Evolutionary conservation across 2,888 invertebrate species (phyloP).

Genomic region (Timema podura): DNA sequence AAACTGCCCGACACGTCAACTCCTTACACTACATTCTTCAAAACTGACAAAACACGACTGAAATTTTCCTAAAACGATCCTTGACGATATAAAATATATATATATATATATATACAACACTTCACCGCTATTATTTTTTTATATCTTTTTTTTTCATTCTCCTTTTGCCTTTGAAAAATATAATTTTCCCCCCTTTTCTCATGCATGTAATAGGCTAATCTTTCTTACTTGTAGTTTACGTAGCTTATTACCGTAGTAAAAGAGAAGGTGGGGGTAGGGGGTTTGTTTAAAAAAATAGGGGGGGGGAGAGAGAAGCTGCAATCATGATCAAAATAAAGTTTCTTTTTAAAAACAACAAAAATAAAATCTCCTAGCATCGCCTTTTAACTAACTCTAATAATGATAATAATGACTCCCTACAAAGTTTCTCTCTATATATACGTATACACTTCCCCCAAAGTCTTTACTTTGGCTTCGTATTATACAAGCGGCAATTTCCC

Average conservation of each 20-base stretch:
- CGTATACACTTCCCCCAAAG: neutral
- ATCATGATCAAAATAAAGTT: slow-evolving; percentile 28
- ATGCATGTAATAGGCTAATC: slow-evolving; percentile 28
- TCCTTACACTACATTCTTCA: slow-evolving; percentile 17
- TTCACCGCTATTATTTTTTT: slow-evolving; percentile 21
- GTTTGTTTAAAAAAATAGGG: neutral
- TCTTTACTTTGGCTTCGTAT: slow-evolving; percentile 15
- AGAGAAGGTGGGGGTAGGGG: neutral
- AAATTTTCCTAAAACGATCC: slow-evolving; percentile 24
- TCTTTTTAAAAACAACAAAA: slow-evolving; percentile 28
- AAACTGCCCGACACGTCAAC: slow-evolving; percentile 22
- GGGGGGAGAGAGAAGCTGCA: slow-evolving; percentile 13
- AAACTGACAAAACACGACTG: slow-evolving; percentile 28
- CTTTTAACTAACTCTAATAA: slow-evolving; percentile 28
- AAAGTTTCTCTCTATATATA: slow-evolving; percentile 4
- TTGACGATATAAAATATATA: slow-evolving; percentile 14
- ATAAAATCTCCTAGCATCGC: slow-evolving; percentile 24
- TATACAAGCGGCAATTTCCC: slow-evolving; percentile 23
- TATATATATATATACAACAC: slow-evolving; percentile 3
- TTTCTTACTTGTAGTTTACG: slow-evolving; percentile 17
- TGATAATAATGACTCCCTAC: slow-evolving; percentile 25
- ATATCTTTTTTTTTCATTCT: slow-evolving; percentile 18
- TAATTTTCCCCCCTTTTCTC: slow-evolving; percentile 27
- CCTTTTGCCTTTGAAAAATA: slow-evolving; percentile 25
- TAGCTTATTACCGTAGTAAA: slow-evolving; percentile 15